Evolutionary conservation across 1,140 invertebrate species (phyloP).

Genomic region (Vanessa atalanta): DNA sequence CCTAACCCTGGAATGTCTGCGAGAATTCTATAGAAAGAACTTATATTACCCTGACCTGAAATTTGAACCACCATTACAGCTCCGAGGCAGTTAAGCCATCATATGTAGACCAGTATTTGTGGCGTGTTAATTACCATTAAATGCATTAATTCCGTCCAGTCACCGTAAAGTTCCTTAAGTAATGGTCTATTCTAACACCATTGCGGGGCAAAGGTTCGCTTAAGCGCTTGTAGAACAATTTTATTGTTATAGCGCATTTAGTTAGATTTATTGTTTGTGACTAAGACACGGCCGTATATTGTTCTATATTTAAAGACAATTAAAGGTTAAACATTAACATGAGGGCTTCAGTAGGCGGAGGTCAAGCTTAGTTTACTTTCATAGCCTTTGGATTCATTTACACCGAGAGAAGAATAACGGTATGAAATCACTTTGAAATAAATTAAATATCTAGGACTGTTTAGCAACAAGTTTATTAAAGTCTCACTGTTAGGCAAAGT

Average conservation of each 20-base stretch:
- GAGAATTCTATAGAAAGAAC: no score
- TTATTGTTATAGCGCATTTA: slow-evolving; percentile 43
- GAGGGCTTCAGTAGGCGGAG: slow-evolving; percentile 27
- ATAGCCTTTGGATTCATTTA: neutral
- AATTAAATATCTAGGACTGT: no score
- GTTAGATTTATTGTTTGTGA: slow-evolving; percentile 42
- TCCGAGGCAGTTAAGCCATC: neutral
- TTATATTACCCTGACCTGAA: no score
- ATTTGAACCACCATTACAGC: no score
- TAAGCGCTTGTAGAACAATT: slow-evolving; percentile 40
- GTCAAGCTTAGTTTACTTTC: slow-evolving; percentile 15
- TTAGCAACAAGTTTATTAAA: no score
- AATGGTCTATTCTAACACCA: slow-evolving; percentile 36
- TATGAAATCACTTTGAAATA: no score
- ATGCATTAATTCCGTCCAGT: slow-evolving; percentile 30
- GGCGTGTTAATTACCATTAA: slow-evolving; percentile 32
- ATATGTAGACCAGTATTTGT: slow-evolving; percentile 23
- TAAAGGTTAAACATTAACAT: slow-evolving; percentile 38
- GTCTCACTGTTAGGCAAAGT: no score
- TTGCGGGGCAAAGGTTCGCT: slow-evolving; percentile 38
- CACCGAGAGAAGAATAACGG: neutral
- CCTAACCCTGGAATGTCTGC: no score
- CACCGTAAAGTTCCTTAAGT: slow-evolving; percentile 39
- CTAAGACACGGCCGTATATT: slow-evolving; percentile 39
- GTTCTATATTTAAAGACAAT: slow-evolving; percentile 40